Conservation (phyloP, 2,888 invertebrate species). For the Marronus borbonicus region DNA sequence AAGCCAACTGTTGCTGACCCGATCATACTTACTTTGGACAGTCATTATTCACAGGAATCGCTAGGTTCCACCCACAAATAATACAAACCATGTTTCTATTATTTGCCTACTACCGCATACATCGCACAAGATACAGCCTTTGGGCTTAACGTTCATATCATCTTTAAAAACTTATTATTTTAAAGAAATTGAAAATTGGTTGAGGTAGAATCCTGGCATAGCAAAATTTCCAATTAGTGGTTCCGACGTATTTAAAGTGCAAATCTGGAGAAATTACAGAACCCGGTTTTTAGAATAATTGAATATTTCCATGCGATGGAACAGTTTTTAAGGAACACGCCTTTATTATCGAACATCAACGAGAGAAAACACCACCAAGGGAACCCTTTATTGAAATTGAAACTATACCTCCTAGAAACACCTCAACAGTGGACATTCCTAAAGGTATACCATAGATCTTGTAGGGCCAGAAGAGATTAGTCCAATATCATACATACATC, state of each 20-base stretch:
- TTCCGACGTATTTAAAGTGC: not conserved
- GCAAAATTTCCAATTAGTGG: not conserved
- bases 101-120: not conserved
- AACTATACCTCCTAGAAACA: no score
- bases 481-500: no score
- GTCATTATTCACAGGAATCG: not conserved
- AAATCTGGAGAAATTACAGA: not conserved
- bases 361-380: no score
- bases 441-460: no score
- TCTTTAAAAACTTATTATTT: not conserved
- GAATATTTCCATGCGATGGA: no score
- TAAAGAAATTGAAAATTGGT: not conserved
- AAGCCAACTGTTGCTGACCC: not conserved
- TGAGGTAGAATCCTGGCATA: not conserved
- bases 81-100: not conserved
- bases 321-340: no score
- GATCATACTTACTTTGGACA: constrained; percentile 1
- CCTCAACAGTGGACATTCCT: no score
- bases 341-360: no score
- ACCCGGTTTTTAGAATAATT: no score
- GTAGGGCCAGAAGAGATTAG: no score
- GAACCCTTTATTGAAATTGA: no score
- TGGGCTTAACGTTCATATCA: not conserved
- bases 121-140: not conserved
- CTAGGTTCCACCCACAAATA: not conserved